These are phyloP conservation scores for Scopus umbretta DNA, from an alignment of 2,113 vertebrate species.

Conservation along the genomic window DNA sequence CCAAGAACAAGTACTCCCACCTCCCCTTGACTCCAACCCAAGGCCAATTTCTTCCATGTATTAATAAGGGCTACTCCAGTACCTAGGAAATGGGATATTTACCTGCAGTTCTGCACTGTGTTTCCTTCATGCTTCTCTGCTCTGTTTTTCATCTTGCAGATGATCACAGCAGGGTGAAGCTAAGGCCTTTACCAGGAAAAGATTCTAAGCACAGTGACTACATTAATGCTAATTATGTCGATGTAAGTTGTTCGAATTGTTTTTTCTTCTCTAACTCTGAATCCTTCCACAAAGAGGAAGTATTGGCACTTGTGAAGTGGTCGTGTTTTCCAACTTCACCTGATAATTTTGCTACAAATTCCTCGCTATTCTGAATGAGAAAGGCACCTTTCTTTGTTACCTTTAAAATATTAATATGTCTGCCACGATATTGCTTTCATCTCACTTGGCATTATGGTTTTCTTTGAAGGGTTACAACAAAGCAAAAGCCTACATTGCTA, in stretches of 20 bases:
- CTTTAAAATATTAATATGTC: constrained; percentile 63
- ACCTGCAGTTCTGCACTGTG: background rate
- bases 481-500: constrained; percentile 94
- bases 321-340: background rate
- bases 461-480: constrained; percentile 93
- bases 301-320: background rate
- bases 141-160: constrained; percentile 71
- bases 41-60: background rate
- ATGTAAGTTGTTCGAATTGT: constrained; percentile 81
- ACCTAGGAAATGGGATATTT: background rate
- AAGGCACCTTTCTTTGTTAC: constrained; percentile 18
- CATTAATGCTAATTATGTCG: constrained; percentile 99
- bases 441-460: constrained; percentile 60
- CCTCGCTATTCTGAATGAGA: background rate
- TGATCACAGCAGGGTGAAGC: constrained; percentile 97
- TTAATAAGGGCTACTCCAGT: background rate
- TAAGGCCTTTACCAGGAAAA: constrained; percentile 93
- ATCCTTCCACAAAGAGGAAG: background rate
- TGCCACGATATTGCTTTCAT: constrained; percentile 46
- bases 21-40: background rate
- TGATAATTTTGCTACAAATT: background rate
- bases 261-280: background rate
- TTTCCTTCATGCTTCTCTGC: background rate
- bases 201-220: constrained; percentile 99
- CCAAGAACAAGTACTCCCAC: background rate